Evolutionary conservation across 2,888 invertebrate species (phyloP).

Genomic region (Morinoia aosen): DNA sequence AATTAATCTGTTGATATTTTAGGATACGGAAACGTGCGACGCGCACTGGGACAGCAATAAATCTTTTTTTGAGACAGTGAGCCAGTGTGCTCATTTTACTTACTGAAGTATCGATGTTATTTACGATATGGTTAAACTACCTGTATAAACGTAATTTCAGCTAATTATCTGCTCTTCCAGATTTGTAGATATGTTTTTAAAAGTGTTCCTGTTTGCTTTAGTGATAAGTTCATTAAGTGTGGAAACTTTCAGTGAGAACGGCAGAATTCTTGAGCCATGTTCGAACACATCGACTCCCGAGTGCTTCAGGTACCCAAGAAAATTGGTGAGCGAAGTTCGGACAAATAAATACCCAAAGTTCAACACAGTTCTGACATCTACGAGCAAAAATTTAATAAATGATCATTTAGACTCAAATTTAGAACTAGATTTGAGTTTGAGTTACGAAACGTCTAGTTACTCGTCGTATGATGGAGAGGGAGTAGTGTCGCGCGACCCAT

Average conservation of each 20-base stretch:
- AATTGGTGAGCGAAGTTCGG: not conserved
- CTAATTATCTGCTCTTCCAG: not conserved
- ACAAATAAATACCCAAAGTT: not conserved
- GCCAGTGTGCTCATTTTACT: too few relatives aligned
- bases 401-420: not conserved
- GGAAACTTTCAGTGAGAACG: not conserved
- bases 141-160: not conserved
- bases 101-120: too few relatives aligned
- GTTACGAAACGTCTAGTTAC: not conserved
- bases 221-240: not conserved
- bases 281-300: not conserved
- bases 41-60: too few relatives aligned
- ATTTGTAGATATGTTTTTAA: not conserved
- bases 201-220: not conserved
- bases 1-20: too few relatives aligned
- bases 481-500: not conserved
- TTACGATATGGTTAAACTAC: too few relatives aligned
- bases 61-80: too few relatives aligned
- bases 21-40: too few relatives aligned
- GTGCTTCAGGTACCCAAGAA: constrained; percentile 8
- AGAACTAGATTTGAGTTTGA: not conserved
- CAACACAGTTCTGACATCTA: not conserved
- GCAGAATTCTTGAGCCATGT: not conserved
- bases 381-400: not conserved
- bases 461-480: not conserved